Evolutionary conservation across 2,888 invertebrate species (phyloP), one percentile per base, ranked within the genome.

Genomic region (Zhuqinia jingwanae): DNA sequence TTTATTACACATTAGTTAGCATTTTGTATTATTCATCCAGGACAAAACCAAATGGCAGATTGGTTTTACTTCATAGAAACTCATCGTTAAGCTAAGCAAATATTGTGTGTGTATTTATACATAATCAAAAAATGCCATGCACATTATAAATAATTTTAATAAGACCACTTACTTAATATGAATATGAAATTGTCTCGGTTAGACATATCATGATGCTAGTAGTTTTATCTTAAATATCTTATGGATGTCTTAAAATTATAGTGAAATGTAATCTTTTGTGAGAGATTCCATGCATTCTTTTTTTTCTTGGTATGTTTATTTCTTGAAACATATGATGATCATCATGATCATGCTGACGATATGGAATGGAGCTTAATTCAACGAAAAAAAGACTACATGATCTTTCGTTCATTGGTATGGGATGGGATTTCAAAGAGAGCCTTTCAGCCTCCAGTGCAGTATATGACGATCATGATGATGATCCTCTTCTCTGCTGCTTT

Each of bases 11-110:
- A n/a, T n/a, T n/a, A n/a, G n/a, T n/a, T 42, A 17, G 8, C 25
- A 45, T 50, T 5, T 50, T 73, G 22, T 53, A 68, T 68, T 68
- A 36, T 68, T 68, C 45, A 68, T 42, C 15, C 15, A 78, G 58
- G 56, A 77, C 56, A 58, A 56, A 77, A 58, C 60, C 5, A 78
- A 36, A 68, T 45, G 42, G 45, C 45, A 78, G 63, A 65, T 80
- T 80, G 70, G 80, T 70, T 70, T 80, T 70, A 70, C 68, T 80
- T 80, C 80, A 80, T 56, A 68, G 80, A 22, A 70, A 80, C 70
- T 80, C 56, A 50, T 80, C 80, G 70, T 80, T 80, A 65, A 79
- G 45, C 58, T 42, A 42, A 11, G 30, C 2, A 42, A 20, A 68
- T 36, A 17, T 36, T 27, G 27, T 27, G 27, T 60, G 60, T 27